Conservation (phyloP, 2,113 vertebrate species). For the Meriones unguiculatus region DNA sequence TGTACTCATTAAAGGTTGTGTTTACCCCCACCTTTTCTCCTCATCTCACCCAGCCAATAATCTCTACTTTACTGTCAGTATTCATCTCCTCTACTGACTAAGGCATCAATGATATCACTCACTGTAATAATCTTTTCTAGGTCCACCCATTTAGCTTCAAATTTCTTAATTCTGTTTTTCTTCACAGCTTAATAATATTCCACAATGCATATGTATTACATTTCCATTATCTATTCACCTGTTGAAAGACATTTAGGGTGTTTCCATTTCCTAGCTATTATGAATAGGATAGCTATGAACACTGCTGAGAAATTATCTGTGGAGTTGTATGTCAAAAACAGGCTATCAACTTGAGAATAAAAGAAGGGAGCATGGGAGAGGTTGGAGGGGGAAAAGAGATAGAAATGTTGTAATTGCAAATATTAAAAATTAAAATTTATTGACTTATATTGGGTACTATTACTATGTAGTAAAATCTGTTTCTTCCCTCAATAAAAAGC, state of each 20-base stretch:
- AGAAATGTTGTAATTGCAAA: not conserved
- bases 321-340: not conserved
- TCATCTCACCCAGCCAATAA: not conserved
- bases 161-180: not conserved
- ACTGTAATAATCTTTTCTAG: not conserved
- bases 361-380: no score
- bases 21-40: not conserved
- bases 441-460: not conserved
- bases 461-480: not conserved
- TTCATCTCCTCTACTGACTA: not conserved
- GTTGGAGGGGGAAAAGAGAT: not conserved
- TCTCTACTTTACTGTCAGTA: not conserved
- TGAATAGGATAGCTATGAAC: not conserved
- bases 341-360: not conserved
- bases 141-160: not conserved
- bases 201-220: not conserved
- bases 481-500: not conserved
- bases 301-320: not conserved
- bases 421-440: not conserved
- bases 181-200: not conserved
- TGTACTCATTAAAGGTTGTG: not conserved
- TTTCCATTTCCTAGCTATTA: not conserved
- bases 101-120: not conserved
- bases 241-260: not conserved
- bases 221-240: not conserved